Percentiles rank a stretch among this genome's conserved stretches.
These are phyloP conservation scores for Buceros bicornis DNA, from an alignment of 2,797 vertebrate genomes.

Conservation along the genomic window DNA sequence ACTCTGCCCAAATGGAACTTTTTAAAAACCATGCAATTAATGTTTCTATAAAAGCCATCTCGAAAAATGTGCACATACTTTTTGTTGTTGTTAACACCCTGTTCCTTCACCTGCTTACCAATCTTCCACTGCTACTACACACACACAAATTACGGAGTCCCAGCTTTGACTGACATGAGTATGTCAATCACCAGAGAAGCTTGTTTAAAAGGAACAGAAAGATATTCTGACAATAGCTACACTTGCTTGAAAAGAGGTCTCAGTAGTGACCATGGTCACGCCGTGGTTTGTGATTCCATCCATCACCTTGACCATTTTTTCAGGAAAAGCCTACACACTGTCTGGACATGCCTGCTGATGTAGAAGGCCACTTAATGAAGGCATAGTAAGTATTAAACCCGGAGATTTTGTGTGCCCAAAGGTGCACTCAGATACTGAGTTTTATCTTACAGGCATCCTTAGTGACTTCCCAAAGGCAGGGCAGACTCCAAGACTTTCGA, in stretches of 20 bases:
- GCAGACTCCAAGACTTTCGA: not conserved
- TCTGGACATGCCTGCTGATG: not conserved
- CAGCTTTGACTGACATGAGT: not conserved
- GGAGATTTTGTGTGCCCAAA: not conserved
- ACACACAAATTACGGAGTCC: not conserved
- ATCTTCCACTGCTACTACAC: not conserved
- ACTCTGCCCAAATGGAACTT: not conserved
- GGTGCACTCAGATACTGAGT: not conserved
- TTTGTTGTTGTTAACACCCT: not conserved
- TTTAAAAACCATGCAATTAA: not conserved
- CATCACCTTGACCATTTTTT: not conserved
- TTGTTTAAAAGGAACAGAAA: not conserved
- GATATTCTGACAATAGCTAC: not conserved
- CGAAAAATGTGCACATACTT: not conserved
- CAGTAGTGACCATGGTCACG: not conserved
- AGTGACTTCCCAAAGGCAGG: not conserved
- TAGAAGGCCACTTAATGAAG: not conserved
- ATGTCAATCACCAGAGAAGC: not conserved
- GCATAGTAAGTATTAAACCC: not conserved
- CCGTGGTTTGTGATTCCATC: not conserved
- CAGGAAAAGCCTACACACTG: not conserved
- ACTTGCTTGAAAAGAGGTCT: not conserved
- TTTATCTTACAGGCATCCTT: not conserved
- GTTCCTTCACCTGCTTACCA: not conserved
- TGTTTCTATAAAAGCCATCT: not conserved